A percentile compares a stretch with the other conserved stretches of the same genome.
Conservation (phyloP, 2,797 vertebrate genomes). For the Platyrinchus mystaceus region DNA sequence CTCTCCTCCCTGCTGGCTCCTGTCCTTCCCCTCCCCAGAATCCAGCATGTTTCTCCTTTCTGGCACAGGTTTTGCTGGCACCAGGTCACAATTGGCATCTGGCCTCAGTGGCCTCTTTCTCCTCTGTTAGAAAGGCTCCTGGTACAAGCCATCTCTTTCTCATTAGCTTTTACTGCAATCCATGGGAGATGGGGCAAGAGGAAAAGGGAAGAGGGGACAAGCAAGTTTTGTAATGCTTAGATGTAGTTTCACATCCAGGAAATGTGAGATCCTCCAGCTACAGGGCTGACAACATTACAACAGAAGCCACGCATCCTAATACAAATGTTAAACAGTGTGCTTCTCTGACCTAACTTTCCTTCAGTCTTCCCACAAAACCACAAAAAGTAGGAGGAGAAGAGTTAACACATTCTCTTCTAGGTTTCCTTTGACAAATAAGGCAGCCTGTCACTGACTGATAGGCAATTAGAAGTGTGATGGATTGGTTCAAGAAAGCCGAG, state of each 20-base stretch:
- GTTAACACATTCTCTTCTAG: neutral
- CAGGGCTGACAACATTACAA: neutral
- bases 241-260: slow-evolving; percentile 22
- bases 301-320: neutral
- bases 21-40: neutral
- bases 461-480: neutral
- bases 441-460: neutral
- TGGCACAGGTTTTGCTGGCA: neutral
- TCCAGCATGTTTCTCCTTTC: neutral
- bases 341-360: slow-evolving; percentile 22
- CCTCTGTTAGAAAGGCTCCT: neutral
- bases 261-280: neutral
- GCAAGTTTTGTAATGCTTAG: neutral
- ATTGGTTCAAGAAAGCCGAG: neutral
- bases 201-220: neutral
- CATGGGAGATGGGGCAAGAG: neutral
- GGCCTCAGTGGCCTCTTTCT: neutral
- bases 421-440: neutral
- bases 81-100: neutral
- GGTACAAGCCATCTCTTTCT: neutral
- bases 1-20: neutral
- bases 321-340: neutral
- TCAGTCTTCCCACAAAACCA: slow-evolving; percentile 54
- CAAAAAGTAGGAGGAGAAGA: slow-evolving; percentile 17
- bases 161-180: neutral